phyloP scores from a whole-genome alignment of 2,888 invertebrate genomes.

The Aquatica leii region DNA sequence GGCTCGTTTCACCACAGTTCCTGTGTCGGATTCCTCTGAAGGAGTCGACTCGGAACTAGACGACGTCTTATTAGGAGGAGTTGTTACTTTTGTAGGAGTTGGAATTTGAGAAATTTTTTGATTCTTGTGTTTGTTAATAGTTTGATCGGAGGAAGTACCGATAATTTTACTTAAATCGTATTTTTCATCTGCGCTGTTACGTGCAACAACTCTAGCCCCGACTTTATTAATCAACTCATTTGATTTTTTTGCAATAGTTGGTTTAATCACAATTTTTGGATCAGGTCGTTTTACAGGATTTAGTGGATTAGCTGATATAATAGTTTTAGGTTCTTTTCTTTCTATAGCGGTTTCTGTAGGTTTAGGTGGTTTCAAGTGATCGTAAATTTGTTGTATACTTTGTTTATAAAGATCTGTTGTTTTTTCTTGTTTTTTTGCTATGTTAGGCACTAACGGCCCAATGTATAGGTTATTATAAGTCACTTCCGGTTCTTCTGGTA shows the following conservation, averaged over 20 bases:
- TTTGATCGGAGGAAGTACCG: not conserved
- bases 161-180: conserved; percentile 27
- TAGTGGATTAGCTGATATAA: conserved; percentile 64
- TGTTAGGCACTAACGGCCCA: conserved; percentile 64
- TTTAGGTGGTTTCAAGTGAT: conserved; percentile 46
- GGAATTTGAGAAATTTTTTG: conserved; percentile 57
- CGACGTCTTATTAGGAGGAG: conserved; percentile 48
- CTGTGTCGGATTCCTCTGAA: conserved; percentile 59
- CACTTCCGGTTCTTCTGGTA: conserved; percentile 62
- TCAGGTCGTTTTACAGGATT: conserved; percentile 61
- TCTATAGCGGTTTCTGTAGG: conserved; percentile 15
- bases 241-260: conserved; percentile 60
- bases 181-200: conserved; percentile 48
- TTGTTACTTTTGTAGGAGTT: conserved; percentile 48
- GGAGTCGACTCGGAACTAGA: conserved; percentile 68
- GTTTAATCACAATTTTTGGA: conserved; percentile 69
- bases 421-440: conserved; percentile 43
- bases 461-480: conserved; percentile 65
- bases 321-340: conserved; percentile 57
- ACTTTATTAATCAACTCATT: conserved; percentile 52
- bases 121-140: not conserved
- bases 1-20: conserved; percentile 58
- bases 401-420: conserved; percentile 41
- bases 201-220: conserved; percentile 63
- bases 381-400: conserved; percentile 54